Evolutionary conservation across 2,888 invertebrate species (phyloP), one percentile per base, ranked within the genome.

Genomic region (Leptura quadrifasciata): DNA sequence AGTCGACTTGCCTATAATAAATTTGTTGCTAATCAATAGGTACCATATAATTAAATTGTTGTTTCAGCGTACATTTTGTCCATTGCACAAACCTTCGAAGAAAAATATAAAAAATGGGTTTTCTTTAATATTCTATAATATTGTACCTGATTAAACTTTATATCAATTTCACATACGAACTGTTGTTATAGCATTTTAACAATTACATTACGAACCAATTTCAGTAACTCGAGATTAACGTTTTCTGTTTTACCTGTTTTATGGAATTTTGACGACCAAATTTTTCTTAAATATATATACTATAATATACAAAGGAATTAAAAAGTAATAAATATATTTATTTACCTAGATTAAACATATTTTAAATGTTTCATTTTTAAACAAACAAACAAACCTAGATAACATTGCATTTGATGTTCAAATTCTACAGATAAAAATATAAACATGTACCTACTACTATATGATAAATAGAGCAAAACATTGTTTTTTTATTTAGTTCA

Each of bases 331-430:
- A 31, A 31, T 31, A 5, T 31, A 31, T 39, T 15, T 39, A 39
- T 6, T 15, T 10, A 2, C 39, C 12, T 39, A 12, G 15, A n/a
- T n/a, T 31, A 39, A 6, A 68, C 21, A 17, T 68, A 67, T 67
- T 67, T 52, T 21, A 55, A 4, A 68, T 67, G 68, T 55, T 17
- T 31, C 27, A 27, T 31, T n/a, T 18, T 18, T 27, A 68, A 68
- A 68, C 55, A 68, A 68, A 55, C 27, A 54, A 17, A 55, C 10
- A 5, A 10, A 57, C 1, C 17, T n/a, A 31, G 68, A 68, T 68
- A 68, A 68, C 2, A 55, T 24, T 68, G 68, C 68, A 68, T 69
- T 69, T 69, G 27, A 68, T 55, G 58, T 69, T 69, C 39, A 68
- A 58, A 69, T 31, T 68, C 18, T 18, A 55, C 39, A 35, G 69